Evolutionary conservation across 1,140 invertebrate genomes (phyloP).

Genomic region (Ridgeia piscesae): DNA sequence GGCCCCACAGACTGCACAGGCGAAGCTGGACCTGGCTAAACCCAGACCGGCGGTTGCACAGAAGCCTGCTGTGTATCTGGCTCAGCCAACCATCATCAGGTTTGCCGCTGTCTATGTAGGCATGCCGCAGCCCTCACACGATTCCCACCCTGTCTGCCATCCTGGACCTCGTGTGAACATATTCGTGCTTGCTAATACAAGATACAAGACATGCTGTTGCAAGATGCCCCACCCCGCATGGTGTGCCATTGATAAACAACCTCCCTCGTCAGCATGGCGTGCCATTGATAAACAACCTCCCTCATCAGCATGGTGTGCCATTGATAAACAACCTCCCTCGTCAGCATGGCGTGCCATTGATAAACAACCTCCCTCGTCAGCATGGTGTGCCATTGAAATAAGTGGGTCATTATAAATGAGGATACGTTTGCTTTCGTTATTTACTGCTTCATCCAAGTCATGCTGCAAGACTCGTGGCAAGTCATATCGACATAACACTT

Average conservation of each 20-base stretch:
- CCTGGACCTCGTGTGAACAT: not conserved
- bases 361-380: too few relatives aligned
- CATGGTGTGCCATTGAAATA: not conserved
- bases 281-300: too few relatives aligned
- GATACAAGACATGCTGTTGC: not conserved
- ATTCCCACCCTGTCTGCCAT: not conserved
- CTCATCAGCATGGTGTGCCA: too few relatives aligned
- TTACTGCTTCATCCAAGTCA: not conserved
- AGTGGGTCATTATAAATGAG: not conserved
- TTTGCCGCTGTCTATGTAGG: not conserved
- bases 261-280: too few relatives aligned
- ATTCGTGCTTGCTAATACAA: not conserved
- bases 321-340: too few relatives aligned
- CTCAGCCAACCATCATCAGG: not conserved
- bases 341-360: too few relatives aligned
- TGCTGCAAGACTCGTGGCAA: not conserved
- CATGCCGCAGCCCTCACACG: not conserved
- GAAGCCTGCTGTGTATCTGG: not conserved
- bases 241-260: not conserved
- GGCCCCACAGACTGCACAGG: not conserved
- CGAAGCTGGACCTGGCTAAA: constrained; percentile 4
- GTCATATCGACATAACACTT: not conserved
- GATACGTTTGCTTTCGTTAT: not conserved
- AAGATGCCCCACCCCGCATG: not conserved
- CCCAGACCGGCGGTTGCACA: not conserved